Base-by-base conservation (phyloP, 2,113 vertebrate species). In the Hirundichthys speculiger region DNA sequence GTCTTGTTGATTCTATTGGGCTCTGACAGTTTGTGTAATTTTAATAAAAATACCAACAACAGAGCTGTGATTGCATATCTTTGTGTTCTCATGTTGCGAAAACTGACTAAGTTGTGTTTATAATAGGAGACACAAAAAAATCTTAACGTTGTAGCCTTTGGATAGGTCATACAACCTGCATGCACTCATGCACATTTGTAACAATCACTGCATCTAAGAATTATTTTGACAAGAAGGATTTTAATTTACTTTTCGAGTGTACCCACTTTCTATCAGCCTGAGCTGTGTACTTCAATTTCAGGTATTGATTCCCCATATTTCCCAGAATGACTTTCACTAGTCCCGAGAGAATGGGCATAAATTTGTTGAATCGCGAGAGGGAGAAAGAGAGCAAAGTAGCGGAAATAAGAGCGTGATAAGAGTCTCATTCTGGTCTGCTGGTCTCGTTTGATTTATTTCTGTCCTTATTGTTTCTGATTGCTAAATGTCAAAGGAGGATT, bases 261-360 rank as follows among this genome's bases (percentile, higher is more conserved):
- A n/a, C 47, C 66, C 69, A 43, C 69, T 66, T 82, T 70, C 48
- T 46, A 68, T 69, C 63, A 51, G 10, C 38, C 40, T 56, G 78
- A 73, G 62, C 61, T 56, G 27, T 71, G 69, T 49, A n/a, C 68
- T 69, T 69, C 77, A 75, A 62, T 87, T 85, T 74, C 68, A 79
- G 14, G 22, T 76, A 85, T 79, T 79, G 78, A 86, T 86, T 78
- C 66, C 34, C 20, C 62, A 53, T 64, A 54, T 71, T 78, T 72
- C 68, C 70, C 56, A 60, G 65, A 81, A 77, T 75, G 58, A 79
- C 69, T 73, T 75, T 81, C 42, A 43, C 11, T 24, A 60, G 48
- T 46, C 60, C 38, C 49, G 27, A 3, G 69, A 64, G 38, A 62
- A 58, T 38, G 20, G 38, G 57, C 15, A 27, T 47, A 63, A 60